These are phyloP conservation scores for Lerista edwardsae DNA, from an alignment of 2,797 vertebrate species.

Conservation along the genomic window DNA sequence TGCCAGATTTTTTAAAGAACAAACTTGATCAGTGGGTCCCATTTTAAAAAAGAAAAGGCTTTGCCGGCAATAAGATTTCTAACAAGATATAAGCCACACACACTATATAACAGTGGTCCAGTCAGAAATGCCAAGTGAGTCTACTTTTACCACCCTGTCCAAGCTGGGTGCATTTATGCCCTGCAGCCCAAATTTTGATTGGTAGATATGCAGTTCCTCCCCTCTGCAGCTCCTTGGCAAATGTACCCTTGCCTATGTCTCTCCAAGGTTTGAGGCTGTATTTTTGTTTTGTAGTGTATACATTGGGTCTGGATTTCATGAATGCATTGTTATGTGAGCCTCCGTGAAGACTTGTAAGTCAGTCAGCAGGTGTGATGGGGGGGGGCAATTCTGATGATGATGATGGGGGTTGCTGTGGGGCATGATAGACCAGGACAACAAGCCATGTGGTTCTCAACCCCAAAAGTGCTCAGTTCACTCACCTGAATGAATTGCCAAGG, in stretches of 20 bases:
- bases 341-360: not conserved
- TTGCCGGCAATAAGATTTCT: not conserved
- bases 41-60: not conserved
- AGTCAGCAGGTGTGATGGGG: not conserved
- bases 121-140: not conserved
- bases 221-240: not conserved
- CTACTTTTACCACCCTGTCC: not conserved
- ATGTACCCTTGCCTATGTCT: not conserved
- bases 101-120: not conserved
- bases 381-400: too few relatives aligned
- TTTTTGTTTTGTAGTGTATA: not conserved
- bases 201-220: not conserved
- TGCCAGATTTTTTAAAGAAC: conserved; percentile 25
- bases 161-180: not conserved
- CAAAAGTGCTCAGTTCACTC: too few relatives aligned
- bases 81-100: not conserved
- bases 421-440: too few relatives aligned
- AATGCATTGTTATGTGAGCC: not conserved
- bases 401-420: too few relatives aligned
- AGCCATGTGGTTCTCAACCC: too few relatives aligned
- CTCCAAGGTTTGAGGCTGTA: not conserved
- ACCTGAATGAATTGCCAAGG: too few relatives aligned
- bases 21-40: not conserved
- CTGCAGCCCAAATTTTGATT: not conserved
- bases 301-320: not conserved